phyloP scores from a whole-genome alignment of 1,140 invertebrate species.

The Calliopsis andreniformis region DNA sequence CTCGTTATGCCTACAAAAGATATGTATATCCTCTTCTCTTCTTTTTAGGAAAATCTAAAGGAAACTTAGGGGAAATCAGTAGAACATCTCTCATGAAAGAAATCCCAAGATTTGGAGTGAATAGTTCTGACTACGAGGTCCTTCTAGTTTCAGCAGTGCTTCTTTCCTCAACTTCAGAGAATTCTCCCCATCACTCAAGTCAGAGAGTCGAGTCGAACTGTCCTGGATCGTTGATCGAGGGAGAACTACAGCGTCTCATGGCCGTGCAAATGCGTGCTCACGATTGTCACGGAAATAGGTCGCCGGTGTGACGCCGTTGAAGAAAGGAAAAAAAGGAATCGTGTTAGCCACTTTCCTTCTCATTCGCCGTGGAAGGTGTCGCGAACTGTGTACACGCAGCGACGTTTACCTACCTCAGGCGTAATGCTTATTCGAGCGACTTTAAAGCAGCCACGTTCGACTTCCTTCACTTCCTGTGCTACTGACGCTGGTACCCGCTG shows the following conservation, averaged over 20 bases:
- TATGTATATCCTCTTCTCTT: too few relatives aligned
- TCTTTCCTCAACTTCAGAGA: too few relatives aligned
- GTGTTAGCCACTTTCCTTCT: slow-evolving; percentile 43
- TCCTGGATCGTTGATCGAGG: not conserved
- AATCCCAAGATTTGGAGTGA: too few relatives aligned
- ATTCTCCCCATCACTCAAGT: too few relatives aligned
- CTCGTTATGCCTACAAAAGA: too few relatives aligned
- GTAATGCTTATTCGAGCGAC: slow-evolving; percentile 16
- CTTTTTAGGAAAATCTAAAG: too few relatives aligned
- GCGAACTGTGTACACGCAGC: slow-evolving; percentile 32
- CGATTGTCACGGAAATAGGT: slow-evolving; percentile 60
- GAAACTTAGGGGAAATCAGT: too few relatives aligned
- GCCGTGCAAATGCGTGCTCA: slow-evolving; percentile 43
- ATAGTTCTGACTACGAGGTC: too few relatives aligned
- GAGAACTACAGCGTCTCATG: slow-evolving; percentile 33
- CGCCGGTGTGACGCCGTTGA: slow-evolving; percentile 29
- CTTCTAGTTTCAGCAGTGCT: too few relatives aligned
- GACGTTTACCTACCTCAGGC: slow-evolving; percentile 37
- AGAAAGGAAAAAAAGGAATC: slow-evolving; percentile 37
- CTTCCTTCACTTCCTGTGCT: slow-evolving; percentile 10
- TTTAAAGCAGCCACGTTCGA: slow-evolving; percentile 29
- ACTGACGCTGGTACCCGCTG: not conserved
- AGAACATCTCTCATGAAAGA: too few relatives aligned
- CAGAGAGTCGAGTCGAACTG: not conserved
- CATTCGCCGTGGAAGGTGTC: slow-evolving; percentile 36